Evolutionary conservation across 2,113 vertebrate genomes (phyloP), one percentile per base, ranked within the genome.

Genomic region (Prinia subflava): DNA sequence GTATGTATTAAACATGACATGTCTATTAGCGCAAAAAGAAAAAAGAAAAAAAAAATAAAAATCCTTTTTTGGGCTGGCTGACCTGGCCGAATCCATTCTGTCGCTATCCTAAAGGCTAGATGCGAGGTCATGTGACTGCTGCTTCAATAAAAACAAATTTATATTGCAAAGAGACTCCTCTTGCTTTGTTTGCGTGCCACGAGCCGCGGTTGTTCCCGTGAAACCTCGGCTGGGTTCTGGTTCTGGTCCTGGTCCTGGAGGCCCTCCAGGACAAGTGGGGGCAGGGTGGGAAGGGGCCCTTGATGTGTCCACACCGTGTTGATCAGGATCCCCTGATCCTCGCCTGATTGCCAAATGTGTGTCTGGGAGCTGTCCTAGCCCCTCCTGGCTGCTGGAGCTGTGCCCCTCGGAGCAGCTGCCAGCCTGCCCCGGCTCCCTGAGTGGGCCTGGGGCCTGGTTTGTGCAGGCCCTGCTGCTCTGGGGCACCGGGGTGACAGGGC

Each of bases 131-230:
- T 98, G 97, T 98, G 97, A 98, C 98, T 98, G 97, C 97, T 98
- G 98, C 98, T 98, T 98, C 98, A 98, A 98, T 98, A 98, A 97
- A 98, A 98, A 96, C 96, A 96, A 97, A 96, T 98, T 97, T 98
- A 98, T 98, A 98, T 98, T 98, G 97, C 95, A 98, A 84, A 95
- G 87, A 96, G 95, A 57, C 93, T 98, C 79, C 57, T 97, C 41
- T 78, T 25, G 70, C 22, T 96, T 95, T 96, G 62, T 97, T 97
- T 18, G 7, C 13, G 47, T 86, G 89, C 60, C 25, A 7, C 1
- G 3, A 76, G 44, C 67, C 0, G 10, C 4, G 8, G 47, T 35
- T 7, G 3, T 52, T 64, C 25, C 23, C 1, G 0, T 15, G 24
- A 37, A 55, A 30, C 64, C 23, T 63, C 23, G 11, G 52, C 67